A percentile compares a stretch with the other conserved stretches of the same genome.
Conservation (phyloP, 2,888 invertebrate species). For the Drosophila niveifrons region DNA sequence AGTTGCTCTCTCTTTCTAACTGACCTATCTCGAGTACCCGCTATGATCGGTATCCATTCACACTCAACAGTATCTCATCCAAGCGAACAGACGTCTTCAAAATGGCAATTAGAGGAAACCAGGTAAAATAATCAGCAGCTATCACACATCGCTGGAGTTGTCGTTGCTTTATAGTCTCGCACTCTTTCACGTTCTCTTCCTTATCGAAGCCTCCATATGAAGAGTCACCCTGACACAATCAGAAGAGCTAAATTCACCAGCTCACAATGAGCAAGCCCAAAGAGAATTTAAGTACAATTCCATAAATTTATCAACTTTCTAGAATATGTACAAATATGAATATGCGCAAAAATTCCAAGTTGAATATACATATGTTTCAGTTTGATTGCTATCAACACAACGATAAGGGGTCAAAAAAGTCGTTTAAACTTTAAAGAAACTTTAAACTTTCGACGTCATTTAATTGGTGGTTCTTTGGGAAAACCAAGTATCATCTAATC, state of each 20-base stretch:
- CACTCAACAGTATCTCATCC: background rate
- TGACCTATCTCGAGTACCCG: too few species aligned
- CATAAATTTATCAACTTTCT: slow-evolving; percentile 1
- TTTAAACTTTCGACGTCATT: background rate
- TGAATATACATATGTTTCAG: background rate
- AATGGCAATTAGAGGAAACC: background rate
- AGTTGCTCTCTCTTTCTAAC: background rate
- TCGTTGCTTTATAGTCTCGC: background rate
- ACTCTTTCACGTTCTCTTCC: background rate
- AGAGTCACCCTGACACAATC: slow-evolving; percentile 2
- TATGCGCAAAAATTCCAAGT: background rate
- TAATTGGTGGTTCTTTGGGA: background rate
- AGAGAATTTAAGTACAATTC: background rate
- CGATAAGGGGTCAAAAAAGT: background rate
- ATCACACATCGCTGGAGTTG: background rate
- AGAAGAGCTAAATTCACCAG: background rate
- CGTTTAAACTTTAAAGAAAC: background rate
- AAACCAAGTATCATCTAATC: background rate
- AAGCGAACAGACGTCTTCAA: background rate
- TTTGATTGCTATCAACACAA: background rate
- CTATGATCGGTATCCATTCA: too few species aligned
- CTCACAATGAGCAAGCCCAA: background rate
- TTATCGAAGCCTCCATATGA: background rate
- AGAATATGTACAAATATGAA: background rate
- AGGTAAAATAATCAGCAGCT: background rate